A percentile compares a stretch with the other conserved stretches of the same genome.
Evolutionary conservation across 1,140 invertebrate species (phyloP).

Genomic region (Zaprionus lachaisei): DNA sequence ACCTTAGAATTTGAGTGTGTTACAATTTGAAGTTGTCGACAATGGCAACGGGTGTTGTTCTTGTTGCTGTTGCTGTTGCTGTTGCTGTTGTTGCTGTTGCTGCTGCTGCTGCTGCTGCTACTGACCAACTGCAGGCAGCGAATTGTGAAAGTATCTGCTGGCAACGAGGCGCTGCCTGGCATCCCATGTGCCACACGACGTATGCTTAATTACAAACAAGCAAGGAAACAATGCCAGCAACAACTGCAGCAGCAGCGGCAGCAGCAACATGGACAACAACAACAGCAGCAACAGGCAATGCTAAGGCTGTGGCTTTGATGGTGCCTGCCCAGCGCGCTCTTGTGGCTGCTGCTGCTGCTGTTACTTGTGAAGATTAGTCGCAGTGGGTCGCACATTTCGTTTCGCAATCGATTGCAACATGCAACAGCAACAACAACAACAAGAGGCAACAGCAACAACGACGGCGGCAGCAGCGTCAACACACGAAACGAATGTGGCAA

Average conservation of each 20-base stretch:
- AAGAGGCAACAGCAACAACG: conserved; percentile 34
- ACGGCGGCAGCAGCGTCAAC: conserved; percentile 43
- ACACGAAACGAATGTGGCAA: conserved; percentile 77
- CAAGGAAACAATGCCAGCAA: conserved; percentile 60
- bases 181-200: conserved; percentile 81
- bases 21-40: conserved; percentile 83
- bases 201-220: conserved; percentile 82
- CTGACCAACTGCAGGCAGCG: conserved; percentile 73
- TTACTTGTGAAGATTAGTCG: conserved; percentile 74
- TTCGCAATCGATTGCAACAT: conserved; percentile 83
- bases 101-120: conserved; percentile 28
- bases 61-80: conserved; percentile 39
- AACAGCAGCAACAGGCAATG: conserved; percentile 3
- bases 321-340: conserved; percentile 51
- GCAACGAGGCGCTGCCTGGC: conserved; percentile 56
- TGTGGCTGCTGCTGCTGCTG: conserved; percentile 12
- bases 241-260: conserved; percentile 18
- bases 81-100: conserved; percentile 28
- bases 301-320: conserved; percentile 44
- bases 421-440: conserved; percentile 56
- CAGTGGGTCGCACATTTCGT: conserved; percentile 83
- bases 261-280: conserved; percentile 28
- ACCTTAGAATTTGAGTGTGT: conserved; percentile 82
- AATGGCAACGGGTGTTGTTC: conserved; percentile 65
- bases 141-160: conserved; percentile 78